Conservation (phyloP, 2,888 invertebrate genomes). For the Nephrotoma flavescens region DNA sequence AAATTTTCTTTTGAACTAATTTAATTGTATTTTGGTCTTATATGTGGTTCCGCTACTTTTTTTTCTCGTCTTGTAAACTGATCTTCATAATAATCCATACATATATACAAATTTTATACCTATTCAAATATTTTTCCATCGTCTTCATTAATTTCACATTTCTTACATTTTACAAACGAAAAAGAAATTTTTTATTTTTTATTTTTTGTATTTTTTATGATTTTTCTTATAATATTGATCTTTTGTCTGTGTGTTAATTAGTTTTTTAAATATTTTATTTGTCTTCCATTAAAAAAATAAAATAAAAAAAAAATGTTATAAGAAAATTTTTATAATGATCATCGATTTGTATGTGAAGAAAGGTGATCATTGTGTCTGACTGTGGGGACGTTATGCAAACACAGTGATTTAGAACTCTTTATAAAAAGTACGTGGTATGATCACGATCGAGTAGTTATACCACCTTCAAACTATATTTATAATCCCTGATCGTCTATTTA, state of each 20-base stretch:
- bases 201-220: background rate
- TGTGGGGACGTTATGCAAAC: background rate
- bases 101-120: background rate
- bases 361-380: background rate
- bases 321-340: background rate
- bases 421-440: background rate
- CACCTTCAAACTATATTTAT: background rate
- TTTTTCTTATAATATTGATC: background rate
- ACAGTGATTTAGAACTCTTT: background rate
- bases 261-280: conserved; percentile 3
- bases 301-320: background rate
- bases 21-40: background rate
- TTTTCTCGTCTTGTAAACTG: background rate
- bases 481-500: background rate
- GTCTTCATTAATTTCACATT: background rate
- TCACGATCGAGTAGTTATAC: background rate
- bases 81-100: background rate
- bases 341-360: background rate
- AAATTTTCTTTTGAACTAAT: background rate
- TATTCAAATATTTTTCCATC: background rate
- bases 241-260: conserved; percentile 1
- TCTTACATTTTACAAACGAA: background rate
- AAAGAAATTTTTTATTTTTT: background rate
- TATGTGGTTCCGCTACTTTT: background rate
- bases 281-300: background rate